Conservation (phyloP, 2,888 invertebrate species). For the Scrobipalpa costella region DNA sequence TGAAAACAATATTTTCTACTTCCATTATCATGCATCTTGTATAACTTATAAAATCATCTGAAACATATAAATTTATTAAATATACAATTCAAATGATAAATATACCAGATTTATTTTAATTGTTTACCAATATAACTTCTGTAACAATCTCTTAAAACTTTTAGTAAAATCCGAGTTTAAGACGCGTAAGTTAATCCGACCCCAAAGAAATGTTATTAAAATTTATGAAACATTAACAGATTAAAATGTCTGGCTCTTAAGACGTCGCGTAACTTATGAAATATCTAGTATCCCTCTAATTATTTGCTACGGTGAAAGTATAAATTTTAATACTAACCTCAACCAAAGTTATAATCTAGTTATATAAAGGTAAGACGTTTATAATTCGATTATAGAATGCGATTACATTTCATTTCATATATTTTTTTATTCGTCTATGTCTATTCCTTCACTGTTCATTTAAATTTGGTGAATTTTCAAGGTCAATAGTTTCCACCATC, state of each 20-base stretch:
- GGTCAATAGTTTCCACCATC: constrained; percentile 42
- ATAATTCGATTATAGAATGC: background rate
- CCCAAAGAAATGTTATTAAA: background rate
- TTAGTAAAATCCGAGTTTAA: background rate
- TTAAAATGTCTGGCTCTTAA: background rate
- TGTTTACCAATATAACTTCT: background rate
- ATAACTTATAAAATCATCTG: background rate
- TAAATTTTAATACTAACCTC: constrained; percentile 16
- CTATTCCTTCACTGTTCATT: no score
- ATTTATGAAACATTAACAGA: constrained; percentile 6
- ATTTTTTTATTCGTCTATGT: no score
- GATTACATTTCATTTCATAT: background rate
- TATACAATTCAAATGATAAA: no score
- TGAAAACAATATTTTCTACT: no score
- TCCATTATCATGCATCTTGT: no score
- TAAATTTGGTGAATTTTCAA: background rate
- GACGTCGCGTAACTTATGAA: background rate
- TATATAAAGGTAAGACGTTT: background rate
- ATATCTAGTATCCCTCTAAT: background rate
- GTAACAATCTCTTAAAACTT: background rate
- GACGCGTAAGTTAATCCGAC: background rate
- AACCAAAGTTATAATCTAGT: background rate
- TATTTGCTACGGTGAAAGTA: background rate
- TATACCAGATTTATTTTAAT: no score
- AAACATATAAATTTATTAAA: background rate